Conservation (phyloP, 1,140 invertebrate species). For the Drosophila bocki region DNA sequence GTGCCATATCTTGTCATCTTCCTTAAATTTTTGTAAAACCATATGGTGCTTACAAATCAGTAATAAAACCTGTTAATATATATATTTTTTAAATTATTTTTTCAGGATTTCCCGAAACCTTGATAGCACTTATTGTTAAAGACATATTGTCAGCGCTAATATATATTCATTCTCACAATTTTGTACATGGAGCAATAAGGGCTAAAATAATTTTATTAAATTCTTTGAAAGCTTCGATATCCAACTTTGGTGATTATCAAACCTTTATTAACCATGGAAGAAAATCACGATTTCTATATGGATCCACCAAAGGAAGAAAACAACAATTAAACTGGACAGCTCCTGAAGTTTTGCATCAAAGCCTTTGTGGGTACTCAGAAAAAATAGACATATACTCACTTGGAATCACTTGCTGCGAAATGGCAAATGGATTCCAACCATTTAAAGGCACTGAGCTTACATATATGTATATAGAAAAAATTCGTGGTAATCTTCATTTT, state of each 20-base stretch:
- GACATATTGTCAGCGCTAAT: slow-evolving; percentile 92
- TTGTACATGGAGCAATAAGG: slow-evolving; percentile 94
- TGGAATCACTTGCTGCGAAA: slow-evolving; percentile 94
- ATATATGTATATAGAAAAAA: slow-evolving; percentile 95
- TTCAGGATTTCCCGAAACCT: slow-evolving; percentile 90
- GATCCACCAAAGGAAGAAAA: slow-evolving; percentile 89
- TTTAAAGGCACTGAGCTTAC: slow-evolving; percentile 93
- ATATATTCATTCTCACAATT: slow-evolving; percentile 93
- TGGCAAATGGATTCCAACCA: slow-evolving; percentile 95
- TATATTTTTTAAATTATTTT: slow-evolving; percentile 15
- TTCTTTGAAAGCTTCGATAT: slow-evolving; percentile 86
- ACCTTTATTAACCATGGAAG: slow-evolving; percentile 90
- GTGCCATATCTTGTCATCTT: too few relatives aligned
- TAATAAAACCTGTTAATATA: too few relatives aligned
- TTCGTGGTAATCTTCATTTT: slow-evolving; percentile 91
- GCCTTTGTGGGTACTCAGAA: slow-evolving; percentile 94
- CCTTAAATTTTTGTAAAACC: too few relatives aligned
- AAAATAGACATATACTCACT: slow-evolving; percentile 96
- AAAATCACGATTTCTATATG: slow-evolving; percentile 89
- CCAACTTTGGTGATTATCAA: slow-evolving; percentile 92
- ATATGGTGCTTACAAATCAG: too few relatives aligned
- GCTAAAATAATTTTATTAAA: slow-evolving; percentile 92
- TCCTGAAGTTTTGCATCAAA: slow-evolving; percentile 96
- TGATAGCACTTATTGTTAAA: slow-evolving; percentile 91
- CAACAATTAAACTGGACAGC: slow-evolving; percentile 94